These are phyloP conservation scores for Xenopus tropicalis DNA, from an alignment of 2,113 vertebrate genomes.

Conservation along the genomic window DNA sequence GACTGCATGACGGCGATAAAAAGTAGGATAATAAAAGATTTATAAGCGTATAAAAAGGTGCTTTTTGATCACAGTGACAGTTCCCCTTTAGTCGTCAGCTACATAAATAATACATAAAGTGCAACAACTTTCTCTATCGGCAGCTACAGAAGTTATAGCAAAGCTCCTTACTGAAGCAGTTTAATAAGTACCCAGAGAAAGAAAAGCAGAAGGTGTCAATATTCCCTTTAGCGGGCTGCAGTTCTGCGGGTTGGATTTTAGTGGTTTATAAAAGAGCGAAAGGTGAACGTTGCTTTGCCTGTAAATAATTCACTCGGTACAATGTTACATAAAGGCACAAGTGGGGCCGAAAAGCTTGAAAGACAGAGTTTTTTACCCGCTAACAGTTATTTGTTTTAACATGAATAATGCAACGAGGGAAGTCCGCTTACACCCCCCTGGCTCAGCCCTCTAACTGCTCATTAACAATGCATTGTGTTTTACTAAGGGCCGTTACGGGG, in stretches of 20 bases:
- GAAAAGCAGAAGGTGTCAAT: background rate
- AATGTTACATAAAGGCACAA: background rate
- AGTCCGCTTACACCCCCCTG: constrained; percentile 13
- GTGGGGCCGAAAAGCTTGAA: background rate
- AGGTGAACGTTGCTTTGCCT: constrained; percentile 2
- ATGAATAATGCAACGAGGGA: constrained; percentile 19
- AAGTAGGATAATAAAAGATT: too few species aligned
- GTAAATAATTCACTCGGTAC: constrained; percentile 20
- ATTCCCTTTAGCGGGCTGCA: background rate
- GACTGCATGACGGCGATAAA: too few species aligned
- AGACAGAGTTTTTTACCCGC: background rate
- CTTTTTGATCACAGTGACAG: too few species aligned
- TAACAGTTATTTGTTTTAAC: background rate
- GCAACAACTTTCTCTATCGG: too few species aligned
- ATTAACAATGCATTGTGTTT: constrained; percentile 14
- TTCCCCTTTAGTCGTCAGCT: too few species aligned
- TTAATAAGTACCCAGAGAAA: constrained; percentile 1
- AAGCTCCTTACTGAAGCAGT: constrained; percentile 11
- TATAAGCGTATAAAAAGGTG: too few species aligned
- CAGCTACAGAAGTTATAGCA: too few species aligned
- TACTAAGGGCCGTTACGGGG: too few species aligned
- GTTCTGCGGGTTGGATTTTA: background rate
- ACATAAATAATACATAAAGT: too few species aligned
- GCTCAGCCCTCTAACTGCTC: background rate
- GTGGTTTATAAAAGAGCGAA: constrained; percentile 17